Evolutionary conservation across 1,140 invertebrate genomes (phyloP).

Genomic region (Drosophila virilis): DNA sequence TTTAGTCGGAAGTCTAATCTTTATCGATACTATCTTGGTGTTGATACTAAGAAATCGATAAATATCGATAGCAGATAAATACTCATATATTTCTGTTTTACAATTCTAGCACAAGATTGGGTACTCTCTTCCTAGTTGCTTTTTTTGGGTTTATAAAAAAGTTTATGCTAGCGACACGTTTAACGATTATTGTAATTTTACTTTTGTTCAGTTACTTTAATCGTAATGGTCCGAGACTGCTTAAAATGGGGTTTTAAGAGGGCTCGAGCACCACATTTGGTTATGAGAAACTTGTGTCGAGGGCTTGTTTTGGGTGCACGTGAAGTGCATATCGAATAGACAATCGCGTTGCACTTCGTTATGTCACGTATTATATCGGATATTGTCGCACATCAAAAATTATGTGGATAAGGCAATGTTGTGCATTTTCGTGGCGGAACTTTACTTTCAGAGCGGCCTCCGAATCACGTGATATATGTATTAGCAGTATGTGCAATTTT

Average conservation of each 20-base stretch:
- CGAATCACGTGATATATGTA: constrained; percentile 21
- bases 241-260: constrained; percentile 36
- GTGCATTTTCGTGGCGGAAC: constrained; percentile 12
- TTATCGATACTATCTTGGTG: neutral
- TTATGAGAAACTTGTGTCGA: constrained; percentile 31
- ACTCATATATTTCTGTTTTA: neutral
- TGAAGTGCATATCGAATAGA: constrained; percentile 69
- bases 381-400: constrained; percentile 25
- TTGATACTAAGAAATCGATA: neutral
- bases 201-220: constrained; percentile 14
- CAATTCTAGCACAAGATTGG: neutral
- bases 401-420: constrained; percentile 32
- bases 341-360: constrained; percentile 49
- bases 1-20: neutral
- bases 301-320: constrained; percentile 56
- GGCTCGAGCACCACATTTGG: constrained; percentile 28
- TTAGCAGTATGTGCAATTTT: constrained; percentile 6
- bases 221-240: constrained; percentile 12
- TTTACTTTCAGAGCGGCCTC: constrained; percentile 2
- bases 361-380: constrained; percentile 60
- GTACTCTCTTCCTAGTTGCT: constrained; percentile 5
- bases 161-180: constrained; percentile 8
- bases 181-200: neutral
- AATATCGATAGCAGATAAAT: neutral
- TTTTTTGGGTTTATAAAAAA: neutral